phyloP scores from a whole-genome alignment of 2,797 vertebrate genomes.

The Microctenopoma stevenorrisi region DNA sequence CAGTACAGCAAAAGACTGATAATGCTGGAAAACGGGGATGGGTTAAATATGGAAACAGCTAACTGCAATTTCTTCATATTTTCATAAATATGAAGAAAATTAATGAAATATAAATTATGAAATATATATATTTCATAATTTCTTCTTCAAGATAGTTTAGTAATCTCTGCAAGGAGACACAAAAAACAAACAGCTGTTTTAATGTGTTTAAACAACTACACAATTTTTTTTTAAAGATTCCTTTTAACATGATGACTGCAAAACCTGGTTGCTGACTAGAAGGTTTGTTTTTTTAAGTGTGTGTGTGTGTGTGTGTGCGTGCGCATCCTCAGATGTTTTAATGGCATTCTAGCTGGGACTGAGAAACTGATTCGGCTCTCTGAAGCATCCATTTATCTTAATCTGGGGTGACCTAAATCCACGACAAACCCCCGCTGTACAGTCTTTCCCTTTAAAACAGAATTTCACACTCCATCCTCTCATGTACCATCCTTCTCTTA shows the following conservation, averaged over 20 bases:
- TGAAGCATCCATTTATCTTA: constrained; percentile 85
- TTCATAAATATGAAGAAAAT: too few relatives aligned
- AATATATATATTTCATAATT: too few relatives aligned
- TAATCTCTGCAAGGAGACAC: constrained; percentile 50
- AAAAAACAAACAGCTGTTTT: constrained; percentile 37
- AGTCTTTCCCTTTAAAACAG: constrained; percentile 78
- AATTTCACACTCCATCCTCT: constrained; percentile 77
- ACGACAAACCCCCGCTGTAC: constrained; percentile 75
- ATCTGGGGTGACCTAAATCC: constrained; percentile 86
- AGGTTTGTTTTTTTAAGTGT: constrained; percentile 18
- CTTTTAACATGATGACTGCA: constrained; percentile 61
- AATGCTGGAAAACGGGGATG: constrained; percentile 71
- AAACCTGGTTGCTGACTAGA: constrained; percentile 72
- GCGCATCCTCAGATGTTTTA: constrained; percentile 56
- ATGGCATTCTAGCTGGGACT: constrained; percentile 67
- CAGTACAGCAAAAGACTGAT: constrained; percentile 74
- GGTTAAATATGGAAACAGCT: constrained; percentile 71
- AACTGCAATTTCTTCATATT: constrained; percentile 70
- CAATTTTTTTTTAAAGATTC: constrained; percentile 71
- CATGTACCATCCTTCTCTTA: constrained; percentile 82
- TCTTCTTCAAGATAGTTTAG: constrained; percentile 48
- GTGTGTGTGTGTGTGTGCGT: constrained; percentile 3
- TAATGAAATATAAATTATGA: too few relatives aligned
- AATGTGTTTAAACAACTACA: constrained; percentile 20
- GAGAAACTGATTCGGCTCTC: constrained; percentile 76